Evolutionary conservation across 2,797 vertebrate species (phyloP).

Genomic region (Heterohyrax brucei): DNA sequence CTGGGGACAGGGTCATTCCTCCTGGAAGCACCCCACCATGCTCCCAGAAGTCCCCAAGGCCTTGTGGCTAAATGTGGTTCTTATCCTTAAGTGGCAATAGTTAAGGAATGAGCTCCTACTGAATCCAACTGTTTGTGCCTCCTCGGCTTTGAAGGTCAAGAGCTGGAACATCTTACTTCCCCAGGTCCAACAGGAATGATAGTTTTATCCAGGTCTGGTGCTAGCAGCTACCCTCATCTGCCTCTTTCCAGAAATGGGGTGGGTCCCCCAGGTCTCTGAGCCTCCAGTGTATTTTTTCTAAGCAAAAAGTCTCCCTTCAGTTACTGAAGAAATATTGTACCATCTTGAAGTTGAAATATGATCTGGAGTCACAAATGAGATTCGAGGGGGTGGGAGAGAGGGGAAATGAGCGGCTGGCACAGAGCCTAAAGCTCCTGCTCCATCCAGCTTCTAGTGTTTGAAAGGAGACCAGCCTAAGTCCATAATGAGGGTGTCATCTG

Average conservation of each 20-base stretch:
- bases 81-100: neutral
- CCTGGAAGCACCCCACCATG: neutral
- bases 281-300: slow-evolving; percentile 64
- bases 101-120: too few relatives aligned
- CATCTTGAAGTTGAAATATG: slow-evolving; percentile 81
- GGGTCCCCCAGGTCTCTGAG: slow-evolving; percentile 1
- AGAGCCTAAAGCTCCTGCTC: slow-evolving; percentile 48
- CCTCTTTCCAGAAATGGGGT: neutral
- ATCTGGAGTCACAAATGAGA: slow-evolving; percentile 78
- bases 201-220: slow-evolving; percentile 22
- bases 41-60: neutral
- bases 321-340: slow-evolving; percentile 73
- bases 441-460: slow-evolving; percentile 75
- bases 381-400: slow-evolving; percentile 55
- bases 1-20: neutral
- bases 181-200: slow-evolving; percentile 38
- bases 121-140: slow-evolving; percentile 35
- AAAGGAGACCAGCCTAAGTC: slow-evolving; percentile 50
- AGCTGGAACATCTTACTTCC: neutral
- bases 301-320: slow-evolving; percentile 74
- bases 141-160: slow-evolving; percentile 38
- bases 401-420: slow-evolving; percentile 73
- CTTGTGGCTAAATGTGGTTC: neutral
- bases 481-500: slow-evolving; percentile 65
- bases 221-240: neutral